A percentile compares a stretch with the other conserved stretches of the same genome.
Evolutionary conservation across 92 coral and sea anemone species (phyloP).

Genomic region (Plumapathes pennacea): DNA sequence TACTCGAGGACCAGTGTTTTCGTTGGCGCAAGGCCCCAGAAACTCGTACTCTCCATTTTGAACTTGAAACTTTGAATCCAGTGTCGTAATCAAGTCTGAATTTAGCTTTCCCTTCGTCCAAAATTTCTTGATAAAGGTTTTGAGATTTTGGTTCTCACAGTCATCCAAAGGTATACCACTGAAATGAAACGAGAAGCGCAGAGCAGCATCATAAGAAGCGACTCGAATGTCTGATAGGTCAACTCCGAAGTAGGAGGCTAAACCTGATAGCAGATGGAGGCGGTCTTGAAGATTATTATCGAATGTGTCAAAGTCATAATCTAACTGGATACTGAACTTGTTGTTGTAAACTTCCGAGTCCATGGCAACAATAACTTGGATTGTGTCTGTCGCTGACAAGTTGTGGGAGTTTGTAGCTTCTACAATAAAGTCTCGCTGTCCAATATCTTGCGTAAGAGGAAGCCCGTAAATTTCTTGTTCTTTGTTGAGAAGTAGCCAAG

Average conservation of each 20-base stretch:
- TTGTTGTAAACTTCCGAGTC: constrained; percentile 19
- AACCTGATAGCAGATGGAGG: constrained; percentile 44
- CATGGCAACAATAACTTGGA: constrained; percentile 8
- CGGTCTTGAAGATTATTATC: constrained; percentile 36
- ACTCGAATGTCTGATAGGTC: constrained; percentile 47
- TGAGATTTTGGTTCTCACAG: constrained; percentile 27
- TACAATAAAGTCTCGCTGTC: constrained; percentile 43
- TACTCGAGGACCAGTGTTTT: constrained; percentile 45
- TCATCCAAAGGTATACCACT: constrained; percentile 49
- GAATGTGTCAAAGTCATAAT: constrained; percentile 30
- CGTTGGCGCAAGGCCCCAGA: constrained; percentile 56
- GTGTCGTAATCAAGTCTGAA: constrained; percentile 55
- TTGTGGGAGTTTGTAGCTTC: constrained; percentile 30
- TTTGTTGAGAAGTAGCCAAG: constrained; percentile 54
- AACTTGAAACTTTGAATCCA: constrained; percentile 57
- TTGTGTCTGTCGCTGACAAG: not conserved
- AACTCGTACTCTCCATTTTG: constrained; percentile 43
- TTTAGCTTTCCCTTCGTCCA: constrained; percentile 36
- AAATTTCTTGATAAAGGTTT: constrained; percentile 29
- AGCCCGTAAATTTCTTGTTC: constrained; percentile 46
- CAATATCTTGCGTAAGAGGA: constrained; percentile 20
- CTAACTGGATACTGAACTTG: constrained; percentile 27
- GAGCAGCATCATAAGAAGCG: constrained; percentile 26
- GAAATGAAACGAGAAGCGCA: constrained; percentile 56
- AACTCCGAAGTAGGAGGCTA: constrained; percentile 61